Base-by-base conservation (phyloP, 2,113 vertebrate species). In the Hystrix cristata region DNA sequence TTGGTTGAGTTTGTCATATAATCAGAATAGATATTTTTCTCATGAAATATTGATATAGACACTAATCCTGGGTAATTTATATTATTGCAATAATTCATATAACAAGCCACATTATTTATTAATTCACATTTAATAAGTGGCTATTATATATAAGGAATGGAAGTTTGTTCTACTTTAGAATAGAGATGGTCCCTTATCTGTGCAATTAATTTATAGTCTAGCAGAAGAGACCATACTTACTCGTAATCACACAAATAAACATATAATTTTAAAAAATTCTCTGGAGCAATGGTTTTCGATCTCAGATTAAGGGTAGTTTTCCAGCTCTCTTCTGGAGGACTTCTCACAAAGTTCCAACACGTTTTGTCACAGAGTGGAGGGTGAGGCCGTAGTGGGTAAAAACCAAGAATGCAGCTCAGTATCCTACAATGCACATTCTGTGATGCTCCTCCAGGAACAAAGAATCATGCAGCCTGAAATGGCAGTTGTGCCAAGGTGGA, bases 161-260 rank as follows among this genome's bases (percentile, higher is more conserved):
- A 74, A 91, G 9, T 38, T 59, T 13, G 13, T 10, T 19, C 38
- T 71, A 59, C 48, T 93, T 94, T 91, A 87, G 5, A 43, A 83
- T 16, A 87, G 76, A 38, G 25, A 53, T 81, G 27, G 16, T 67
- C 12, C 12, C 8, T 86, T 9, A 2, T 3, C 15, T 21, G 13
- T 62, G 29, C 23, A 88, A 71, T 79, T 92, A 88, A 71, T 79
- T 92, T 88, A 53, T 31, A 88, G 51, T 74, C 34, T 72, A 79
- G 48, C 8, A 5, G n/a, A 92, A 92, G n/a, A 79, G 25, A 89
- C 8, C 79, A 27, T 48, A 81, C 64, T 78, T 46, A 84, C 21
- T 71, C 60, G 92, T 46, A 89, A 60, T 86, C 14, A 87, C 16
- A 55, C 4, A 80, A 76, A 76, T 43, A 82, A 67, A 19, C 1